These are phyloP conservation scores for Tigriopus californicus DNA, from an alignment of 2,888 invertebrate species.

Conservation along the genomic window DNA sequence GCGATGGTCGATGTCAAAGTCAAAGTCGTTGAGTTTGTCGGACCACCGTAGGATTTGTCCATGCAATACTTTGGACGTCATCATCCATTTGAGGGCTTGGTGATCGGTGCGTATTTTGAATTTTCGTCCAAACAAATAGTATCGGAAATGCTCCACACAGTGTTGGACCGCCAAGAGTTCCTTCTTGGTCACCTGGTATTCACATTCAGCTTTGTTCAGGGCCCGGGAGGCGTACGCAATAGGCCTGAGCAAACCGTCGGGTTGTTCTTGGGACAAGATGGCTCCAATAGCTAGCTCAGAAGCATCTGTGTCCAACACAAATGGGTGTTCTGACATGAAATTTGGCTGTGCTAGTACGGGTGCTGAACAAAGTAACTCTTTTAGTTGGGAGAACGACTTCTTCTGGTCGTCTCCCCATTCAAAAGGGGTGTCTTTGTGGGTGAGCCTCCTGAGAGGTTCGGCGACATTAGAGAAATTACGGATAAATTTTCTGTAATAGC, in stretches of 20 bases:
- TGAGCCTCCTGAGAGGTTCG: not conserved
- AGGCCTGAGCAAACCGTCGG: not conserved
- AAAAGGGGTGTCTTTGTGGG: not conserved
- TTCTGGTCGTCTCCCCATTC: not conserved
- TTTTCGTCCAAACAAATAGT: not conserved
- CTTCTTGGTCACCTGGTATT: not conserved
- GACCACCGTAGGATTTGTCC: not conserved
- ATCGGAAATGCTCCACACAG: constrained; percentile 1
- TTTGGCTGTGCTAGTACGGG: not conserved
- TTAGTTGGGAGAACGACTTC: not conserved
- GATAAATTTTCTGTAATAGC: constrained; percentile 19
- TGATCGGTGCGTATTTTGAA: not conserved
- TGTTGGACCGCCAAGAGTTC: not conserved
- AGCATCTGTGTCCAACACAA: constrained; percentile 1
- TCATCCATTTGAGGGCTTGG: constrained; percentile 4
- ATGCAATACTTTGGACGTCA: not conserved
- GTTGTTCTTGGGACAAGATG: not conserved
- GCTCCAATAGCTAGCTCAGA: not conserved
- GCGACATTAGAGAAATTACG: not conserved
- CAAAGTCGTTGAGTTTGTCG: not conserved
- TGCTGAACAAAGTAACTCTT: not conserved
- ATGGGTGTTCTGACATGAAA: not conserved
- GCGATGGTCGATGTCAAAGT: not conserved
- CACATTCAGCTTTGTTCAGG: not conserved
- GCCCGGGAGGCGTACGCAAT: not conserved